A percentile compares a stretch with the other conserved stretches of the same genome.
phyloP scores from a whole-genome alignment of 1,140 invertebrate species.

The Brachionus sp. region DNA sequence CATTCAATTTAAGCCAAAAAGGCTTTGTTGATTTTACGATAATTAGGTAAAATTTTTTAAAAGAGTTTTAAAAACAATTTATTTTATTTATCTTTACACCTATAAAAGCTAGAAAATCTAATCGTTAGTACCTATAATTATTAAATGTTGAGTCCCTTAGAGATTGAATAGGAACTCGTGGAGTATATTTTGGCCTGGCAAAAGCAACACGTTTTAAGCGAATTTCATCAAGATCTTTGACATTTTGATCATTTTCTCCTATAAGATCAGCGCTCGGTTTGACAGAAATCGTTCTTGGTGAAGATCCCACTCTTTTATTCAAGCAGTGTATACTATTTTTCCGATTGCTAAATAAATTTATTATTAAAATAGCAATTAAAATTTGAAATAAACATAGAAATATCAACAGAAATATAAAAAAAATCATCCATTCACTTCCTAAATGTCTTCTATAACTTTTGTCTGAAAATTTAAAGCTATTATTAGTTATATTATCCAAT shows the following conservation, averaged over 20 bases:
- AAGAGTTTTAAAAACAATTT: background rate
- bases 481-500: background rate
- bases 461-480: background rate
- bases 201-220: background rate
- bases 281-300: background rate
- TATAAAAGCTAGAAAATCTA: background rate
- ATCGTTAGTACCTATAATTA: background rate
- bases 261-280: background rate
- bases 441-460: background rate
- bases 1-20: no score
- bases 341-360: background rate
- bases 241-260: background rate
- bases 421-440: background rate
- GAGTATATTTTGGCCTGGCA: background rate
- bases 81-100: background rate
- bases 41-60: background rate
- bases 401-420: background rate
- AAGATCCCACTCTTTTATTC: background rate
- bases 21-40: no score
- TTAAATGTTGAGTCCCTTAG: background rate
- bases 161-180: background rate
- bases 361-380: background rate
- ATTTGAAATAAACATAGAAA: background rate
- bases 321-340: constrained; percentile 7
- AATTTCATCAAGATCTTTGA: background rate